Evolutionary conservation across 2,888 invertebrate genomes (phyloP).

Genomic region (Drosophila setosimentum): DNA sequence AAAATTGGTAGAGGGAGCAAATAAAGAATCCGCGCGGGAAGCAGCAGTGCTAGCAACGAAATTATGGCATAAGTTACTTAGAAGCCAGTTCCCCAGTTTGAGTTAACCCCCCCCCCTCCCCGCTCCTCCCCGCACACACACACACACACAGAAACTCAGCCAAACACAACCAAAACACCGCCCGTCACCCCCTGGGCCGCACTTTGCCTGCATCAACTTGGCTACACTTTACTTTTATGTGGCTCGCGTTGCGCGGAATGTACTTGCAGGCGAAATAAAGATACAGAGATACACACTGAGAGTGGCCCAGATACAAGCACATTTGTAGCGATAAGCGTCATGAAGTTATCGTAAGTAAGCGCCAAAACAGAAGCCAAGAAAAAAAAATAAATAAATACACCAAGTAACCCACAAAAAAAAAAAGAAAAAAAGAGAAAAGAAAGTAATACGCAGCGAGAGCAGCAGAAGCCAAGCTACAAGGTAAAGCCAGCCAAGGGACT

Average conservation of each 20-base stretch:
- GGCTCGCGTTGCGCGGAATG: constrained; percentile 65
- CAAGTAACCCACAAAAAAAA: constrained; percentile 1
- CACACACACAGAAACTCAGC: too few relatives aligned
- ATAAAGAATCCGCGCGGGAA: constrained; percentile 64
- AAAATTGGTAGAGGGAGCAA: constrained; percentile 39
- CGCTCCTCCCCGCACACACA: too few relatives aligned
- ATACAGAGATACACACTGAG: constrained; percentile 68
- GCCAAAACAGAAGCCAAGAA: constrained; percentile 67
- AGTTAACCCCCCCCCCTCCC: constrained; percentile 24
- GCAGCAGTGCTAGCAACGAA: constrained; percentile 51
- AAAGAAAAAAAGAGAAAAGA: neutral
- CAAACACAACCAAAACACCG: neutral
- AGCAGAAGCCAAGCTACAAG: constrained; percentile 57
- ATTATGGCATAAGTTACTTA: constrained; percentile 81
- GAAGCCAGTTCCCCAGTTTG: constrained; percentile 53
- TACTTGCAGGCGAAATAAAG: constrained; percentile 79
- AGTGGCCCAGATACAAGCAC: constrained; percentile 75
- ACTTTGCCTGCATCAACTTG: constrained; percentile 63
- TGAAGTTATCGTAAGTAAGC: constrained; percentile 82
- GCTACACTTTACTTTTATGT: constrained; percentile 81
- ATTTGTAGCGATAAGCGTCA: constrained; percentile 80
- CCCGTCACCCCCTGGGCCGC: constrained; percentile 10
- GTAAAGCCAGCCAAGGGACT: constrained; percentile 42
- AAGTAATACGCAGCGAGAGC: constrained; percentile 15
- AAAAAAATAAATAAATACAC: constrained; percentile 16